Evolutionary conservation across 2,888 invertebrate species (phyloP), one percentile per base, ranked within the genome.

Genomic region (Lymantria monacha): DNA sequence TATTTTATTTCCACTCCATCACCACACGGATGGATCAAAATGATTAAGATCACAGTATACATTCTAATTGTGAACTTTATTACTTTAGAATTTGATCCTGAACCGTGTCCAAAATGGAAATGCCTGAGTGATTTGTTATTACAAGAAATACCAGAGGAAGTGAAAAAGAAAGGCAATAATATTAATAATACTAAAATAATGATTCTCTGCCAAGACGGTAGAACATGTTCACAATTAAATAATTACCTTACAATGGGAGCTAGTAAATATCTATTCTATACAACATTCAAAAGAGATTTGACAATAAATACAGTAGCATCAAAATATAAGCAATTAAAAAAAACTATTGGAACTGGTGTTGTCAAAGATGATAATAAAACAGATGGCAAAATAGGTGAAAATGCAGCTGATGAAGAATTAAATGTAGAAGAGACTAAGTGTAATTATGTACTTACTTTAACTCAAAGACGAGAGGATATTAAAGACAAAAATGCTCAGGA

Each of bases 91-190:
- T 93, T 96, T 54, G 93, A 94, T 66, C 96, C 96, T 10, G 98
- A 98, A 87, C 92, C 94, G 38, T 96, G 95, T 79, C 97, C 98
- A 7, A 99, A 99, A 86, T 99, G 98, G 98, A 92, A 94, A 68
- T 94, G 95, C 9, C 87, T 99, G 3, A 93, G 92, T 55, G 97
- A 98, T 81, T 93, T 98, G 53, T 83, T 99, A 42, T 88, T 93
- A 59, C 85, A 92, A 7, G 98, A 99, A 91, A 97, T 99, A 73
- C 95, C 96, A 13, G 91, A 92, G 33, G 95, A 96, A 77, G 94
- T 94, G 51, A 93, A 93, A 66, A 90, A 92, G 50, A 86, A 83
- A 53, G 76, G 76, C 36, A 76, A 72, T 2, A 73, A 68, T 10
- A 73, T 86, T 11, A 85, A 89, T 9, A 86, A 81, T 9, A 93